Evolutionary conservation across 30 jellyfish, hydroid and myxozoan species (phyloP), one percentile per base, ranked within the genome.

Genomic region (Hydractinia symbiolongicarpus): DNA sequence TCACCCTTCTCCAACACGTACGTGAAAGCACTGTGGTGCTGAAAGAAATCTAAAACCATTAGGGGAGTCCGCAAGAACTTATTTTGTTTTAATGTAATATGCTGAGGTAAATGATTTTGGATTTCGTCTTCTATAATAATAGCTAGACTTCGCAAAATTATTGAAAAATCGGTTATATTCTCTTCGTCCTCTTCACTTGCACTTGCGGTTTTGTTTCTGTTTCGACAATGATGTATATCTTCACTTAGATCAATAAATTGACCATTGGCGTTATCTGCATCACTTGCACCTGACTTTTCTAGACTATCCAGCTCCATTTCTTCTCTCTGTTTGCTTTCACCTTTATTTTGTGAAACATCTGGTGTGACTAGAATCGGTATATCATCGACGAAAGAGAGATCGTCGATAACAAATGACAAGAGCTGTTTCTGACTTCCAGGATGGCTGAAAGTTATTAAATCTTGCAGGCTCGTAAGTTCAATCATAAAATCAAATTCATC

Each of bases 401-500:
- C 74, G 9, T 64, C 40, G 5, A 64, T 7, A 6, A 51, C 40
- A 64, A 64, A 51, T 51, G 19, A n/a, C 40, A 64, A n/a, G 1
- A 51, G 40, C 74, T 64, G 74, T 7, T 64, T 44, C 40, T 64
- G 74, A 0, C 19, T 64, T 9, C 74, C 74, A 30, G 44, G 44
- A 1, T 51, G 19, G 19, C 40, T 13, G 40, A 64, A 64, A 51
- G 74, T n/a, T 7, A 64, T 1, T 7, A 64, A 44, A 13, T 64
- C 40, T 6, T 7, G 8, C 40, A 64, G 16, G 7, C 52, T 51
- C 19, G 74, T 44, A 64, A 64, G 19, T 4, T 64, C 74, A 7
- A 64, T 13, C 74, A 64, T 64, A 13, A 6, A 64, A 13, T 64
- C 74, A 64, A 64, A 64, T 55, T 77, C 85, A 20, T 30, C 49